phyloP scores from a whole-genome alignment of 2,113 vertebrate genomes.

The Nannobrachium achirus region DNA sequence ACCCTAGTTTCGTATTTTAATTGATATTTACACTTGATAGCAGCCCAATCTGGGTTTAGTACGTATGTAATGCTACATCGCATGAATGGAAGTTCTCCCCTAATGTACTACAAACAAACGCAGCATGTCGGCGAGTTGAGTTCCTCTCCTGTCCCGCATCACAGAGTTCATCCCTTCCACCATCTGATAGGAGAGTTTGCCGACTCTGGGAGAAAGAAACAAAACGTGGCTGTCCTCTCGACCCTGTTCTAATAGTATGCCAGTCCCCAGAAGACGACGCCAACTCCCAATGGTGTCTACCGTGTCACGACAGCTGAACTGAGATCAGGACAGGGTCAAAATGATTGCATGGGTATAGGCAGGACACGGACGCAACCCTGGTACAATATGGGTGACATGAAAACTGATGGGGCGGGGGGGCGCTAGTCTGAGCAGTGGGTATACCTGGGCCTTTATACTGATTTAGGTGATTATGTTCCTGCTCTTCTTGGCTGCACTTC shows the following conservation, averaged over 20 bases:
- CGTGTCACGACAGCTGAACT: constrained; percentile 48
- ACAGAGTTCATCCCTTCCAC: too few species aligned
- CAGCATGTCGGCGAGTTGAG: constrained; percentile 63
- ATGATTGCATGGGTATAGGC: too few species aligned
- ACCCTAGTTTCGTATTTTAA: constrained; percentile 69
- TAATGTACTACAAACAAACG: constrained; percentile 56
- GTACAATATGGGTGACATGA: neutral
- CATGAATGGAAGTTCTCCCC: constrained; percentile 86
- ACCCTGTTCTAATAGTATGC: constrained; percentile 27
- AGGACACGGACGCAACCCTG: neutral
- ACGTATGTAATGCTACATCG: constrained; percentile 88
- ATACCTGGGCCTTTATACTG: too few species aligned
- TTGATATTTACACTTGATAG: constrained; percentile 88
- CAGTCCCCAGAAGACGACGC: neutral
- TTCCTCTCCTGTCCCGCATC: constrained; percentile 8
- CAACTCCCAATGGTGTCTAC: constrained; percentile 8
- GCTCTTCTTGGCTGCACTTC: too few species aligned
- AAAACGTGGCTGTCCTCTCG: constrained; percentile 27
- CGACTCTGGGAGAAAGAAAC: too few species aligned
- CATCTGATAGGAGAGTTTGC: too few species aligned
- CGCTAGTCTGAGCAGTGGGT: neutral
- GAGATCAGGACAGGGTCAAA: constrained; percentile 49
- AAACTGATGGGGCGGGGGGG: neutral
- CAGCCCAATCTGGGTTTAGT: constrained; percentile 85
- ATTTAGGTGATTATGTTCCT: too few species aligned